Evolutionary conservation across 2,888 invertebrate species (phyloP).

Genomic region (Oxytorus armatus): DNA sequence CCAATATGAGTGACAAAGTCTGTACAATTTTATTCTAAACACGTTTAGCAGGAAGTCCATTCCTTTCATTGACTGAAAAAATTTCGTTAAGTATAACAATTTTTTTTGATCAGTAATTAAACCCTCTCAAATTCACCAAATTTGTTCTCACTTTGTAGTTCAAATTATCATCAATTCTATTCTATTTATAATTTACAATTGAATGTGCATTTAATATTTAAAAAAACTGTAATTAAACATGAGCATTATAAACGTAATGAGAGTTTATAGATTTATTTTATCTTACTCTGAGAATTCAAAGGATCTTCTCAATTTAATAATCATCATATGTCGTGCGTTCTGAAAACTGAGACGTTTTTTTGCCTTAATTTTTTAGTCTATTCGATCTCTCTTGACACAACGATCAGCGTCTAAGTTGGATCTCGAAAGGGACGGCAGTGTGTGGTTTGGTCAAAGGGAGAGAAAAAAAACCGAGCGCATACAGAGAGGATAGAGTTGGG

Average conservation of each 20-base stretch:
- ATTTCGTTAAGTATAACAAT: no score
- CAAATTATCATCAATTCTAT: no score
- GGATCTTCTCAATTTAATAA: background rate
- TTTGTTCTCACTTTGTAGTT: no score
- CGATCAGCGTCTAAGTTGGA: conserved; percentile 16
- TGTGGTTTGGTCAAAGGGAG: conserved; percentile 37
- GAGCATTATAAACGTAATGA: no score
- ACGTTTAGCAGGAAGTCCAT: background rate
- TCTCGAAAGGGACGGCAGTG: conserved; percentile 15
- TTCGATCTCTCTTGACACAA: conserved; percentile 40
- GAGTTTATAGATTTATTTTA: background rate
- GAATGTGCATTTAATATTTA: no score
- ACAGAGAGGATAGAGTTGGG: conserved; percentile 18
- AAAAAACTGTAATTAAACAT: no score
- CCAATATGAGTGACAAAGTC: background rate
- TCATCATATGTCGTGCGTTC: background rate
- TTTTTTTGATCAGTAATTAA: no score
- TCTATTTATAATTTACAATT: no score
- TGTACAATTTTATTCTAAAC: background rate
- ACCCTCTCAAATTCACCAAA: no score
- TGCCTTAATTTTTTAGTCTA: background rate
- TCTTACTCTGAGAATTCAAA: background rate
- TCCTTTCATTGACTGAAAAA: no score
- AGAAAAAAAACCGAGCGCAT: conserved; percentile 18
- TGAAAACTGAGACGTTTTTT: conserved; percentile 4